Conservation (phyloP, 2,797 vertebrate species). For the Propithecus deckenii region DNA sequence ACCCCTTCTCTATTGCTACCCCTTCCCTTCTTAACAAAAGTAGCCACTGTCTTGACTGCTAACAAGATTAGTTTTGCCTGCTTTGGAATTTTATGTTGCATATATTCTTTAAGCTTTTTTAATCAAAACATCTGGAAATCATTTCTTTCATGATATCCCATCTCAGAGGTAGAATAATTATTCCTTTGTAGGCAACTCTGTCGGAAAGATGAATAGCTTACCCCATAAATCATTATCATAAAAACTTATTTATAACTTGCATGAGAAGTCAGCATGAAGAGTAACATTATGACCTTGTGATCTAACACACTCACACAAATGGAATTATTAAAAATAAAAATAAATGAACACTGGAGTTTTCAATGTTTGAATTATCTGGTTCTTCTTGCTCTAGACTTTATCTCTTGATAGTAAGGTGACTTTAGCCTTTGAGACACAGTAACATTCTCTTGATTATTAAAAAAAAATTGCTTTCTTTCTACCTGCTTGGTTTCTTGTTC, state of each 20-base stretch:
- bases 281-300: conserved; percentile 39
- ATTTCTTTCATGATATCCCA: conserved; percentile 45
- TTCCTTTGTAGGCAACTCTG: conserved; percentile 58
- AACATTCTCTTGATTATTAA: conserved; percentile 37
- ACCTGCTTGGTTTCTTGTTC: neutral
- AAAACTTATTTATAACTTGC: conserved; percentile 58
- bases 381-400: conserved; percentile 34
- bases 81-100: conserved; percentile 42
- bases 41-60: neutral
- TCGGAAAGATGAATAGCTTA: conserved; percentile 32
- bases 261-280: conserved; percentile 54
- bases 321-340: conserved; percentile 66
- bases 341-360: conserved; percentile 37
- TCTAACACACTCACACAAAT: conserved; percentile 38
- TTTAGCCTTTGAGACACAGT: conserved; percentile 13
- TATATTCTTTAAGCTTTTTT: conserved; percentile 26
- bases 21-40: neutral
- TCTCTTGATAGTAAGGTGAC: conserved; percentile 22
- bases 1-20: neutral
- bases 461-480: neutral
- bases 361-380: conserved; percentile 17
- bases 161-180: conserved; percentile 58
- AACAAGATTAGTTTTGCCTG: conserved; percentile 30
- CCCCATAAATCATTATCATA: conserved; percentile 52
- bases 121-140: conserved; percentile 46